Conservation (phyloP, 1,140 invertebrate genomes). For the Aethina tumida region DNA sequence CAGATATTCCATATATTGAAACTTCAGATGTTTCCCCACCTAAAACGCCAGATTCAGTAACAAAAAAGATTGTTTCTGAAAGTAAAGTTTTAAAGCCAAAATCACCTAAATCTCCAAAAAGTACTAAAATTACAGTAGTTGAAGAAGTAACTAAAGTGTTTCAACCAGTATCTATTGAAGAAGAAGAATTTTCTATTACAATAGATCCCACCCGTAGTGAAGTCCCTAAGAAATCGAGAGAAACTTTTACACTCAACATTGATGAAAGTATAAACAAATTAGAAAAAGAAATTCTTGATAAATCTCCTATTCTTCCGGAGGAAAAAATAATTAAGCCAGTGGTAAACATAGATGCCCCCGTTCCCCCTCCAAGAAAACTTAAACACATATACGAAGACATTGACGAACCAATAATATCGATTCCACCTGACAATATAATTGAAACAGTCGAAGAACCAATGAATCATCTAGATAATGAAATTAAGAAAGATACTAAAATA, state of each 20-base stretch:
- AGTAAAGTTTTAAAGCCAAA: slow-evolving; percentile 13
- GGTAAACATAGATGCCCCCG: slow-evolving; percentile 16
- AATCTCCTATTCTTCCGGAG: slow-evolving; percentile 24
- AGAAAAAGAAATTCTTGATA: slow-evolving; percentile 27
- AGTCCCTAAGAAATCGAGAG: slow-evolving; percentile 20
- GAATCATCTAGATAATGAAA: neutral
- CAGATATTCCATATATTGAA: slow-evolving; percentile 30
- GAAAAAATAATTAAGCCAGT: slow-evolving; percentile 23
- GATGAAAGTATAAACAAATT: slow-evolving; percentile 23
- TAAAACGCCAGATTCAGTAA: neutral
- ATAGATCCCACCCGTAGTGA: slow-evolving; percentile 24
- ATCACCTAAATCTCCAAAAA: slow-evolving; percentile 16
- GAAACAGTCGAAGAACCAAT: neutral
- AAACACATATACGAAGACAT: slow-evolving; percentile 27
- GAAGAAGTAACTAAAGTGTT: slow-evolving; percentile 27
- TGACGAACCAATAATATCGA: slow-evolving; percentile 12
- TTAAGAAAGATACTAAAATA: neutral
- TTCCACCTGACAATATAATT: slow-evolving; percentile 15
- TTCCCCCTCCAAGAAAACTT: slow-evolving; percentile 18
- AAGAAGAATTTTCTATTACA: slow-evolving; percentile 26
- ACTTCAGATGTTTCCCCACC: slow-evolving; percentile 6
- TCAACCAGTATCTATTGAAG: slow-evolving; percentile 24
- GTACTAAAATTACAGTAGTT: slow-evolving; percentile 16
- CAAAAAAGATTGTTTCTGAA: neutral
- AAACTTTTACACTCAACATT: slow-evolving; percentile 25